Conservation (phyloP, 2,797 vertebrate genomes). For the Cossypha dichroa region DNA sequence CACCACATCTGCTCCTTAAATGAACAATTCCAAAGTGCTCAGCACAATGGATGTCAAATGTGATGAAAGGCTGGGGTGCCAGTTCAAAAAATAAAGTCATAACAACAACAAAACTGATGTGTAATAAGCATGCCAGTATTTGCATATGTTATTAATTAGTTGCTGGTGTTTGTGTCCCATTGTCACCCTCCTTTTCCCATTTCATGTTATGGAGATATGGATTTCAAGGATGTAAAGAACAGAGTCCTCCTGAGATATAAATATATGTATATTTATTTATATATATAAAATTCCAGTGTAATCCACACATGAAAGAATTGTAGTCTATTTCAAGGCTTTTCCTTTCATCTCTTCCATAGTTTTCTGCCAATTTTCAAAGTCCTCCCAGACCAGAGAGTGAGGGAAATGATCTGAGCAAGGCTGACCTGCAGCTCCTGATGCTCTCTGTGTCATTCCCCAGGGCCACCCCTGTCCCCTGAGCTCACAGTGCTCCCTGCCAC, state of each 20-base stretch:
- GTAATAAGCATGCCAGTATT: background rate
- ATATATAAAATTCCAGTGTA: background rate
- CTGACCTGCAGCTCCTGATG: background rate
- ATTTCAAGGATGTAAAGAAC: background rate
- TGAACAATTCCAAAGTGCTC: background rate
- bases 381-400: background rate
- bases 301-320: slow-evolving; percentile 9
- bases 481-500: background rate
- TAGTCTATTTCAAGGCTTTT: slow-evolving; percentile 43
- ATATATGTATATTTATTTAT: background rate
- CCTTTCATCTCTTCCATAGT: slow-evolving; percentile 28
- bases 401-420: background rate
- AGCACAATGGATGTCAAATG: background rate
- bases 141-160: background rate
- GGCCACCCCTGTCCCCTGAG: background rate
- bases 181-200: background rate
- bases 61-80: background rate
- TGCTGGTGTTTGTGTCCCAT: background rate
- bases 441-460: background rate
- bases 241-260: background rate
- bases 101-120: background rate
- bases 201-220: background rate
- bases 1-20: background rate
- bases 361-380: slow-evolving; percentile 45
- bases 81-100: background rate